These are phyloP conservation scores for Melinaea menophilus DNA, from an alignment of 2,888 invertebrate genomes.

Conservation along the genomic window DNA sequence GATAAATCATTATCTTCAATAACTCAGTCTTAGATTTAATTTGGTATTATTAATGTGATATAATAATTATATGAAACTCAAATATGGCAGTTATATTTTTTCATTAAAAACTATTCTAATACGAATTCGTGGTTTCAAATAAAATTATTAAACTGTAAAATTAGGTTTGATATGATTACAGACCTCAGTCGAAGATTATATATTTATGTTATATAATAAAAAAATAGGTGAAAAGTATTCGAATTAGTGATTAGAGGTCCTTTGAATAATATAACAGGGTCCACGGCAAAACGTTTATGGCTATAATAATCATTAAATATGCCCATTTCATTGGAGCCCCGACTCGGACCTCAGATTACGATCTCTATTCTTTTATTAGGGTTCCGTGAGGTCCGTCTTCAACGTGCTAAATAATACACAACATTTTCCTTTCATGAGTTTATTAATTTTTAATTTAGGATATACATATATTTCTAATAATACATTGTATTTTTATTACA, in stretches of 20 bases:
- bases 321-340: slow-evolving; percentile 71
- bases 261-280: slow-evolving; percentile 58
- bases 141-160: too few relatives aligned
- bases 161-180: slow-evolving; percentile 7
- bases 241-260: slow-evolving; percentile 53
- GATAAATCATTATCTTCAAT: too few relatives aligned
- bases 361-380: slow-evolving; percentile 72
- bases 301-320: slow-evolving; percentile 75
- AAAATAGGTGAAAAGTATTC: slow-evolving; percentile 62
- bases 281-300: slow-evolving; percentile 66
- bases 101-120: too few relatives aligned
- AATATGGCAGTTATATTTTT: too few relatives aligned
- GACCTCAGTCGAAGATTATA: slow-evolving; percentile 13
- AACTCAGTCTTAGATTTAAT: too few relatives aligned
- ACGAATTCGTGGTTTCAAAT: too few relatives aligned
- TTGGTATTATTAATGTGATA: too few relatives aligned
- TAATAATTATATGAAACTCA: too few relatives aligned
- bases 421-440: too few relatives aligned
- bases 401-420: background rate
- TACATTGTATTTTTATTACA: too few relatives aligned
- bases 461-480: too few relatives aligned
- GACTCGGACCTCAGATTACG: slow-evolving; percentile 69
- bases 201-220: slow-evolving; percentile 33
- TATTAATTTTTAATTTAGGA: too few relatives aligned
- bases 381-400: slow-evolving; percentile 37